Percentiles rank a stretch among this genome's conserved stretches.
Conservation (phyloP, 2,113 vertebrate species). For the Acrocephalus kingi region DNA sequence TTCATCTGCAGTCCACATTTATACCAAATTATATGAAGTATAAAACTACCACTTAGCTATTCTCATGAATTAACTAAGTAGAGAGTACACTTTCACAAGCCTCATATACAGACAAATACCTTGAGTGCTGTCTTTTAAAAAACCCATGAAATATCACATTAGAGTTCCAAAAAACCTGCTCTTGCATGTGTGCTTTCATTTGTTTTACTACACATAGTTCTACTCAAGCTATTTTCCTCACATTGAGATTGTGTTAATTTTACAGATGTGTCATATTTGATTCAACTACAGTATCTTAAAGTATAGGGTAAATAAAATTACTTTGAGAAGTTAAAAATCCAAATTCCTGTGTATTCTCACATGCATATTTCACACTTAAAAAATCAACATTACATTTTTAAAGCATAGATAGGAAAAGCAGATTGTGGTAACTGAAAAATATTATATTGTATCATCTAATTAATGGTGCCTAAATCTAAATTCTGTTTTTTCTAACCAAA, state of each 20-base stretch:
- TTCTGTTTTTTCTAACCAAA: not conserved
- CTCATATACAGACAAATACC: not conserved
- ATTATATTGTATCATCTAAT: not conserved
- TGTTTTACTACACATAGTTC: not conserved
- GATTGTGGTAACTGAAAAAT: not conserved
- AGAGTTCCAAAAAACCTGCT: not conserved
- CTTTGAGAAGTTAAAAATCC: not conserved
- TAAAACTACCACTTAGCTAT: not conserved
- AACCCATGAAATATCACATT: not conserved
- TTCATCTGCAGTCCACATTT: not conserved
- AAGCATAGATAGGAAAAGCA: not conserved
- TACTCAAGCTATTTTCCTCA: not conserved
- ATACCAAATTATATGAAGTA: not conserved
- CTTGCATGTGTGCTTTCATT: not conserved
- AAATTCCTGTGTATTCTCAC: not conserved
- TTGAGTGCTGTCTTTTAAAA: not conserved
- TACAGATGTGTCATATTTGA: not conserved
- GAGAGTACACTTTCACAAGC: not conserved
- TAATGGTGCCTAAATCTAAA: not conserved
- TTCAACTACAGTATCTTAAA: not conserved
- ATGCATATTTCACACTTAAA: not conserved
- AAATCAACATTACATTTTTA: not conserved
- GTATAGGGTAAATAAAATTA: not conserved
- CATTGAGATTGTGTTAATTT: not conserved
- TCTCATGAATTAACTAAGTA: not conserved